Evolutionary conservation across 2,888 invertebrate genomes (phyloP).

Genomic region (Trichacis sp.): DNA sequence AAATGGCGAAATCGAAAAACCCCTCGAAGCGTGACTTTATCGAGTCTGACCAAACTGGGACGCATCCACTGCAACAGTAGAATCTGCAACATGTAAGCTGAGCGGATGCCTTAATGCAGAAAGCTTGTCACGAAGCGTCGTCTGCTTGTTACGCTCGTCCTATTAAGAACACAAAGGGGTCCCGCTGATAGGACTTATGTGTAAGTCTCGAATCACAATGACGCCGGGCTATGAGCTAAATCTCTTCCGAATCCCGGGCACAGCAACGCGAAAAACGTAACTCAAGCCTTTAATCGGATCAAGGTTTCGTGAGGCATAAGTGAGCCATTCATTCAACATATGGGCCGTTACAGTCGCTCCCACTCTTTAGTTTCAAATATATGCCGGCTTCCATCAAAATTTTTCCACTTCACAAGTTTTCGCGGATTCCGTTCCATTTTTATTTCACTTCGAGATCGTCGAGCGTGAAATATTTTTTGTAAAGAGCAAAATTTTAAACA

Average conservation of each 20-base stretch:
- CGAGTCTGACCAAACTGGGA: background rate
- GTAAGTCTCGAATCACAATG: slow-evolving; percentile 17
- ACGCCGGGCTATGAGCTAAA: slow-evolving; percentile 16
- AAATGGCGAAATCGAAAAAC: background rate
- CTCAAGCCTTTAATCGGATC: slow-evolving; percentile 32
- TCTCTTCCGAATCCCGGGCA: slow-evolving; percentile 22
- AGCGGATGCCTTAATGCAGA: slow-evolving; percentile 32
- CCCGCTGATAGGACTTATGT: slow-evolving; percentile 2
- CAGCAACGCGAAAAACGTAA: slow-evolving; percentile 21
- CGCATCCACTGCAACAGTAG: background rate
- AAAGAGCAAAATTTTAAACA: too few relatives aligned
- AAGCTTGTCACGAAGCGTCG: slow-evolving; percentile 36
- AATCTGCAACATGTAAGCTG: slow-evolving; percentile 1
- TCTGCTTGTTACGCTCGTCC: slow-evolving; percentile 22
- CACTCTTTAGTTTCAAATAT: slow-evolving; percentile 3
- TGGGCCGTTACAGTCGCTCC: slow-evolving; percentile 34
- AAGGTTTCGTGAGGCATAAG: slow-evolving; percentile 22
- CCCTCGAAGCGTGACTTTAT: background rate
- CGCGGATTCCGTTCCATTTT: slow-evolving; percentile 21
- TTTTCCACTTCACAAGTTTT: slow-evolving; percentile 5
- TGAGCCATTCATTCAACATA: slow-evolving; percentile 39
- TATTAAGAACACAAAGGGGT: slow-evolving; percentile 23
- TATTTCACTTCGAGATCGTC: background rate
- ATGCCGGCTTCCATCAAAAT: slow-evolving; percentile 10
- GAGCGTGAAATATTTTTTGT: background rate